Conservation (phyloP, 2,113 vertebrate genomes). For the Aspiorhynchus laticeps region DNA sequence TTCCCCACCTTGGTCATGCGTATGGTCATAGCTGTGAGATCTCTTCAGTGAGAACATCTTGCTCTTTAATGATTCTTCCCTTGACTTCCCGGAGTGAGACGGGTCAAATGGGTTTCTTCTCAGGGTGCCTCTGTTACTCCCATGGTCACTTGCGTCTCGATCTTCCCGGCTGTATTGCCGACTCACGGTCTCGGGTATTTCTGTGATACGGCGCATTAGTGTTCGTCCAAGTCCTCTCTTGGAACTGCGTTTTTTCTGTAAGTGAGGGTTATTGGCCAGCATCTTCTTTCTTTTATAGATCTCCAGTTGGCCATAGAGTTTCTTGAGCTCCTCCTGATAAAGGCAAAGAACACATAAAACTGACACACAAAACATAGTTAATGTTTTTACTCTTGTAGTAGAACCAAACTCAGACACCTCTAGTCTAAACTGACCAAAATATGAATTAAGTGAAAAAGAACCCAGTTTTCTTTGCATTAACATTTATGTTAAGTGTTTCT, state of each 20-base stretch:
- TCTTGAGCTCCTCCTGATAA: conserved; percentile 94
- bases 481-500: not conserved
- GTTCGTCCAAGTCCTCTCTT: conserved; percentile 97
- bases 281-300: conserved; percentile 99
- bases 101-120: conserved; percentile 85
- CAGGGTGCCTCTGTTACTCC: conserved; percentile 75
- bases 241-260: conserved; percentile 98
- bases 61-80: conserved; percentile 89
- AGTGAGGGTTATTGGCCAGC: conserved; percentile 97
- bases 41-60: conserved; percentile 94
- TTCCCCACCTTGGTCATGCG: conserved; percentile 84
- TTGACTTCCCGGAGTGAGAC: conserved; percentile 74
- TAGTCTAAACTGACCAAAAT: not conserved
- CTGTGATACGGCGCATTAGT: conserved; percentile 94
- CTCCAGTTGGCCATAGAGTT: conserved; percentile 94
- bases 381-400: not conserved
- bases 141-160: conserved; percentile 86
- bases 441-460: not conserved
- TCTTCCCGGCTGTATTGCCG: conserved; percentile 95
- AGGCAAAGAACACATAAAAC: conserved; percentile 48
- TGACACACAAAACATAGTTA: not conserved
- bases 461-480: not conserved
- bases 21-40: conserved; percentile 95
- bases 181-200: conserved; percentile 93
- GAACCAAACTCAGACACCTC: not conserved